These are phyloP conservation scores for Fregetta grallaria DNA, from an alignment of 2,113 vertebrate genomes.

Conservation along the genomic window DNA sequence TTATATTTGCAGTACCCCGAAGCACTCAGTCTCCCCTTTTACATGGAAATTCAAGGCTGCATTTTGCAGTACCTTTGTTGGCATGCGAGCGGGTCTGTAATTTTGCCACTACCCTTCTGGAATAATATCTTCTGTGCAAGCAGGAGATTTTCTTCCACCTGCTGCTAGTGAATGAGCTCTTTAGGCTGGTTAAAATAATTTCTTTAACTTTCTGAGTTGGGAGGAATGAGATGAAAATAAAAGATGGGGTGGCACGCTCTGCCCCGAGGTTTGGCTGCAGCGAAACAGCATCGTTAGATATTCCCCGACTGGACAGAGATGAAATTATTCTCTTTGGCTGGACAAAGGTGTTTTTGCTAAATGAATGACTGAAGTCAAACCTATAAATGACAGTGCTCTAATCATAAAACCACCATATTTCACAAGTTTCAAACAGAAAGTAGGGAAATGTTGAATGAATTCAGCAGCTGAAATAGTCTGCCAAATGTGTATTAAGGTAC, in stretches of 20 bases:
- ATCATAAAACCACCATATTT: constrained; percentile 35
- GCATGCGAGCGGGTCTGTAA: fast-evolving
- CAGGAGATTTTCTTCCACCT: background rate
- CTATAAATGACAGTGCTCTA: constrained; percentile 23
- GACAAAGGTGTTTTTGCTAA: constrained; percentile 7
- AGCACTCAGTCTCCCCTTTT: background rate
- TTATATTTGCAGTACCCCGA: background rate
- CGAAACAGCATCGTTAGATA: background rate
- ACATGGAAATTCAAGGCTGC: background rate
- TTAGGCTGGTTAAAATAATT: background rate
- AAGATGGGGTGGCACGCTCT: background rate
- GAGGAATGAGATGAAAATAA: background rate
- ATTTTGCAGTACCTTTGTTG: background rate
- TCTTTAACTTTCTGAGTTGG: background rate
- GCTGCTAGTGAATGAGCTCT: background rate
- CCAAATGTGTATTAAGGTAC: background rate
- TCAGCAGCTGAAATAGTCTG: constrained; percentile 21
- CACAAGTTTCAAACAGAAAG: constrained; percentile 12
- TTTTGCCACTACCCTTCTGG: background rate
- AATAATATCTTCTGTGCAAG: background rate
- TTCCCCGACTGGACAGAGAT: background rate
- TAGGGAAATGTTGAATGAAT: constrained; percentile 15
- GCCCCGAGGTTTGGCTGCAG: background rate
- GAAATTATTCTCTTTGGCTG: constrained; percentile 16
- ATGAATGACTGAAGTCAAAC: constrained; percentile 1